Evolutionary conservation across 2,797 vertebrate genomes (phyloP).

Genomic region (Sebastes elongatus): DNA sequence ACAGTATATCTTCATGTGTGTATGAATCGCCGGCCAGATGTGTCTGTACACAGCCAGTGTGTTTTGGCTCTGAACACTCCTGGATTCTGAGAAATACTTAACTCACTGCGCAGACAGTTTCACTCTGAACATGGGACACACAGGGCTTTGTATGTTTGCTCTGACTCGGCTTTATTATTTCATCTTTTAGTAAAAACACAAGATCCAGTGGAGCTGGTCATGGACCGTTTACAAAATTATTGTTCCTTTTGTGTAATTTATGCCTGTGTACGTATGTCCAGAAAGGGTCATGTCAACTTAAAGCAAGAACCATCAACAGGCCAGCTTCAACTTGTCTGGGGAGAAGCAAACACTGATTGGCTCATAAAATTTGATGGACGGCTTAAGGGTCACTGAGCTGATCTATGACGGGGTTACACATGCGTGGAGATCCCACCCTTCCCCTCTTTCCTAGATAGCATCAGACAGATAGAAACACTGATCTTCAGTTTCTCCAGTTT

Average conservation of each 20-base stretch:
- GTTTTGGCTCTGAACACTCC: constrained; percentile 46
- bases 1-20: background rate
- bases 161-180: constrained; percentile 21
- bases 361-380: constrained; percentile 46
- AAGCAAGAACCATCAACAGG: background rate
- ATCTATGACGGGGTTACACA: constrained; percentile 10
- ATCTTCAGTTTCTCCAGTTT: constrained; percentile 5
- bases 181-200: constrained; percentile 7
- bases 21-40: constrained; percentile 37
- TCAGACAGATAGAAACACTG: constrained; percentile 15
- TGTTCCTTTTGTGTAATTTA: background rate
- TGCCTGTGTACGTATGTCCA: constrained; percentile 5
- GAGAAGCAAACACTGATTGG: constrained; percentile 29
- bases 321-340: constrained; percentile 30
- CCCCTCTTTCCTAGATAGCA: constrained; percentile 21
- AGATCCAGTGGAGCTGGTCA: background rate
- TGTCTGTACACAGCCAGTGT: constrained; percentile 20
- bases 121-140: background rate
- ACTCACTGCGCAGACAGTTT: constrained; percentile 7
- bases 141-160: constrained; percentile 21
- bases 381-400: constrained; percentile 17
- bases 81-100: constrained; percentile 38
- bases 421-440: background rate
- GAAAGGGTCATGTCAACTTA: background rate
- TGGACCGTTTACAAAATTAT: background rate